These are phyloP conservation scores for Tachyglossus aculeatus DNA, from an alignment of 2,797 vertebrate species.

Conservation along the genomic window DNA sequence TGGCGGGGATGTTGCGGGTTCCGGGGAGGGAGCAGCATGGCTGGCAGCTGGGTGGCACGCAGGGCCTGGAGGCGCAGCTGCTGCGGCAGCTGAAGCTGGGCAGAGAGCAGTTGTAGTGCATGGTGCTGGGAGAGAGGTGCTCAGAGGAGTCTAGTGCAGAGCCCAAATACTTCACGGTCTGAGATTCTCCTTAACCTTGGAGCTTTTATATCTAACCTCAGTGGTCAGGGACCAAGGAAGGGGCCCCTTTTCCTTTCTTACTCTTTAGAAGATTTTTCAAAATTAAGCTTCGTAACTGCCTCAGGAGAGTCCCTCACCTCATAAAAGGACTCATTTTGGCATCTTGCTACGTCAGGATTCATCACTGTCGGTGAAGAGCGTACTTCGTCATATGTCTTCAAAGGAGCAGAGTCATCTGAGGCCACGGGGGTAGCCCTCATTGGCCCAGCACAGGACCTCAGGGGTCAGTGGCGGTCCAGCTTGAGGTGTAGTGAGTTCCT, in stretches of 20 bases:
- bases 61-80: slow-evolving; percentile 14
- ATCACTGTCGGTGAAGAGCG: slow-evolving; percentile 44
- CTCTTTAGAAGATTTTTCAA: slow-evolving; percentile 53
- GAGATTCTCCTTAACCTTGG: slow-evolving; percentile 6
- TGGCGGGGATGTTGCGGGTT: slow-evolving; percentile 31
- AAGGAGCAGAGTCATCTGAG: slow-evolving; percentile 35
- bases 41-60: slow-evolving; percentile 31
- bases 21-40: slow-evolving; percentile 25
- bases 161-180: slow-evolving; percentile 24
- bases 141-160: slow-evolving; percentile 6
- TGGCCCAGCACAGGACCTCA: slow-evolving; percentile 36
- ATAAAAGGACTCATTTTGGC: slow-evolving; percentile 57
- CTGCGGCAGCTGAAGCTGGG: slow-evolving; percentile 33
- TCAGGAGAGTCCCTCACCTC: slow-evolving; percentile 50
- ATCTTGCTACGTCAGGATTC: slow-evolving; percentile 40
- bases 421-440: slow-evolving; percentile 19
- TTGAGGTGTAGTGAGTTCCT: background rate
- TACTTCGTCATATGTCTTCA: slow-evolving; percentile 45
- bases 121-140: slow-evolving; percentile 10
- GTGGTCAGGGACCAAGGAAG: slow-evolving; percentile 39
- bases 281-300: slow-evolving; percentile 51
- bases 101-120: slow-evolving; percentile 6
- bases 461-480: background rate
- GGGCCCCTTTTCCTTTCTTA: slow-evolving; percentile 32
- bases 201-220: slow-evolving; percentile 55